Base-by-base conservation (phyloP, 2,888 invertebrate genomes). In the Temnothorax unifasciatus region DNA sequence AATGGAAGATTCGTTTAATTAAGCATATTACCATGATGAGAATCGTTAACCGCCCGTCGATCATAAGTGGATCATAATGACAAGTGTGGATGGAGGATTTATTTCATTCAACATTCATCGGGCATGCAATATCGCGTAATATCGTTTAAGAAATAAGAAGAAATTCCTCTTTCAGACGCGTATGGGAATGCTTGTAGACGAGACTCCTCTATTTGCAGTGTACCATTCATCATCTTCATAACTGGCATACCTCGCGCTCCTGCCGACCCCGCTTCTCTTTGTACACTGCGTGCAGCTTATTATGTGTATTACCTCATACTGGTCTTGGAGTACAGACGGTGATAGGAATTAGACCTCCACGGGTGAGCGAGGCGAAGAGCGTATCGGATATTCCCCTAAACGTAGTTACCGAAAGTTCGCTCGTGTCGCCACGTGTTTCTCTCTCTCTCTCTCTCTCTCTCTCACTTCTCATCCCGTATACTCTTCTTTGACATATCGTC, bases 201-300 rank as follows among this genome's bases (percentile, higher is more conserved):
- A 54, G 41, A 57, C 25, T 47, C 13, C 25, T 4, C 41, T 69
- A 57, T 5, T 38, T 69, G 21, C 34, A 34, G 38, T 74, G 47
- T 18, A 44, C 15, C 5, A 81, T 81, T 81, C 74, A 74, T 81
- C 79, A 81, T 81, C 47, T 57, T 71, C 74, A 73, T 71, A 81
- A 73, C 47, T 18, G 57, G 18, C 59, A 47, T 79, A 73, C 25
- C 13, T 47, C 44, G 18, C 44, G 13, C 38, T 47, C 11, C 18
- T 57, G 4, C 13, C 79, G 18, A 29, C 9, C 21, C 18, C n/a
- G 11, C 21, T n/a, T 25, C 71, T 59, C 79, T 79, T 79, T 79
- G 74, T 71, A 71, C 73, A 54, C 38, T 44, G 6, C 13, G 21
- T 47, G 25, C 74, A 18, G 79, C 79, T 79, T 73, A 73, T 79